Percentiles rank a stretch among this genome's conserved stretches.
phyloP scores from a whole-genome alignment of 2,888 invertebrate genomes.

The Sphaerophoria rueppellii region DNA sequence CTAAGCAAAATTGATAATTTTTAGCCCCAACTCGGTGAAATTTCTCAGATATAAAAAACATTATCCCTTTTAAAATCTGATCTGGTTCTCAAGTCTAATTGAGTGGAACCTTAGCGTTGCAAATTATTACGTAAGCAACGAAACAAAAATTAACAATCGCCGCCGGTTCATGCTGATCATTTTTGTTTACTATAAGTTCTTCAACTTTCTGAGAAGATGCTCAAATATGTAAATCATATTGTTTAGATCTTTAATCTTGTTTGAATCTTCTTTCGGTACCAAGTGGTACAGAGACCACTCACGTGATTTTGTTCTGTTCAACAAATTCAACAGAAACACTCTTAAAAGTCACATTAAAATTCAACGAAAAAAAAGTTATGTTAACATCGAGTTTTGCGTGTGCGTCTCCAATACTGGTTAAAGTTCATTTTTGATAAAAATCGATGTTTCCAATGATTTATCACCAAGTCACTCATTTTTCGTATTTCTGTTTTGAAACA shows the following conservation, averaged over 20 bases:
- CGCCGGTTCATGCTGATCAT: no score
- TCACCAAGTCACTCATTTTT: neutral
- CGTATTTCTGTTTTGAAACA: conserved; percentile 19
- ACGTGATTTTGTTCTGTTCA: neutral
- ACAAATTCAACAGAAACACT: neutral
- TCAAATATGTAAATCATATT: conserved; percentile 61
- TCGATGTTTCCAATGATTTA: conserved; percentile 23
- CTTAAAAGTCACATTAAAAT: neutral
- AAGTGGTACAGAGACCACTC: conserved; percentile 10
- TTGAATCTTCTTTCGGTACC: conserved; percentile 29
- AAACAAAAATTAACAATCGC: no score
- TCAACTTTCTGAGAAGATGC: conserved; percentile 36
- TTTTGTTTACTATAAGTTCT: no score
- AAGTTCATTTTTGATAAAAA: conserved; percentile 33
- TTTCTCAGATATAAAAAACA: no score
- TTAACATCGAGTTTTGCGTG: neutral
- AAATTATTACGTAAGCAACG: no score
- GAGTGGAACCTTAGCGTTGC: no score
- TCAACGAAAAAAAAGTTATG: conserved; percentile 7
- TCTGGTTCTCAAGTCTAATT: no score
- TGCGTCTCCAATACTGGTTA: neutral
- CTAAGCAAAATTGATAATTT: no score
- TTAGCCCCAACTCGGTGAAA: no score
- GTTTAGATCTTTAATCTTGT: conserved; percentile 9
- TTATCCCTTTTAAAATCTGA: no score